Evolutionary conservation across 2,797 vertebrate species (phyloP), one percentile per base, ranked within the genome.

Genomic region (Myotis vivesi): DNA sequence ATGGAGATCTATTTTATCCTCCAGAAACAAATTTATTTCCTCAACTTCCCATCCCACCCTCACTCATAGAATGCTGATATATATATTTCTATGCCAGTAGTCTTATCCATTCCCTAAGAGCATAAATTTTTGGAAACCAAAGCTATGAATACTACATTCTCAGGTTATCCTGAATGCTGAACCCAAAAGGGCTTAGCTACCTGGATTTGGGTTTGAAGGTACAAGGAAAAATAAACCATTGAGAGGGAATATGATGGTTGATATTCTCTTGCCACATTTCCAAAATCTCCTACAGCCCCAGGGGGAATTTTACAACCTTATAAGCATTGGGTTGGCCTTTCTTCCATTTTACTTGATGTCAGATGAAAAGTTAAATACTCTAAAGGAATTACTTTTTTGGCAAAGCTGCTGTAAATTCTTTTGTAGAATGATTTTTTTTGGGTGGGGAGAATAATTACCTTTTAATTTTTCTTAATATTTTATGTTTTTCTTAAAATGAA

Each of bases 401-500:
- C 3, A 49, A 83, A 46, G 49, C 16, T 90, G 9, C 33, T 92
- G 8, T 79, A 66, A 92, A 82, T 75, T 1, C 11, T 57, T 77
- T 57, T 57, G 28, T 68, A 30, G 12, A 87, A 25, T 41, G 8
- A 17, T 15, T 94, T 85, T 69, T 69, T 84, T 36, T 2, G 16
- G 23, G 23, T 33, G n/a, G 5, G 83, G 64, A 71, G 36, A 89
- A 69, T 76, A 96, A 68, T 59, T 92, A 49, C 13, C 28, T 95
- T 84, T 71, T 79, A 38, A 55, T 12, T 75, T 95, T 81, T 93
- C 57, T 95, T 84, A 76, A 36, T 81, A 94, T 46, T 81, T 86
- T 44, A 80, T 28, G 59, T 3, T 55, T 92, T 87, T 71, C 57
- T 90, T 41, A 51, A 85, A 49, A 23, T 55, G 13, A 89, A 88